Percentiles rank a stretch among this genome's conserved stretches.
Evolutionary conservation across 2,888 invertebrate genomes (phyloP).

Genomic region (Amblyjoppa fuscipennis): DNA sequence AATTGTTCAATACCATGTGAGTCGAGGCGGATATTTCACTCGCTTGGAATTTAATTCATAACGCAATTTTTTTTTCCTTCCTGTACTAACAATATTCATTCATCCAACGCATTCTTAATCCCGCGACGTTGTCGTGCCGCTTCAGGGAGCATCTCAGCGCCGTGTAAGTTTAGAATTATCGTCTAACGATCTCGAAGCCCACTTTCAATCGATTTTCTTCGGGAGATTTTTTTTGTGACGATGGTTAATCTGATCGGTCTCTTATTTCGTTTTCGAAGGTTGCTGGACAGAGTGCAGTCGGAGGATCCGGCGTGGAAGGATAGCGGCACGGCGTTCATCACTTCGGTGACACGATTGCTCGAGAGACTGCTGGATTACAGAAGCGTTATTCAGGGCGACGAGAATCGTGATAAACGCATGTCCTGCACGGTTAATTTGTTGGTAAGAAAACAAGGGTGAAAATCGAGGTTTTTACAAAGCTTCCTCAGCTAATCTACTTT

Average conservation of each 20-base stretch:
- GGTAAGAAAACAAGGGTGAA: slow-evolving; percentile 85
- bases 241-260: not conserved
- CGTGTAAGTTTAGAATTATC: slow-evolving; percentile 91
- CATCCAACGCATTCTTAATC: slow-evolving; percentile 60
- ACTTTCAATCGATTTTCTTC: slow-evolving; percentile 8
- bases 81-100: slow-evolving; percentile 50
- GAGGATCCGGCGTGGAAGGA: slow-evolving; percentile 96
- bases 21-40: slow-evolving; percentile 83
- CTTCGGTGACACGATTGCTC: slow-evolving; percentile 94
- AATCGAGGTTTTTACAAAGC: too few relatives aligned
- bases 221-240: not conserved
- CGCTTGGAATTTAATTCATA: slow-evolving; percentile 10
- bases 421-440: slow-evolving; percentile 97
- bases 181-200: slow-evolving; percentile 25
- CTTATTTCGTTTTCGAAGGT: slow-evolving; percentile 85
- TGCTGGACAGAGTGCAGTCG: slow-evolving; percentile 94
- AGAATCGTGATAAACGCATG: slow-evolving; percentile 97
- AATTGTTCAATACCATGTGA: slow-evolving; percentile 98
- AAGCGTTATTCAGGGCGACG: slow-evolving; percentile 97
- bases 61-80: slow-evolving; percentile 15
- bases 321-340: slow-evolving; percentile 96
- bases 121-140: slow-evolving; percentile 77
- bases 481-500: too few relatives aligned
- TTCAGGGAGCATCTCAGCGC: slow-evolving; percentile 96
- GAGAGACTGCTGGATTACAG: slow-evolving; percentile 97